A percentile compares a stretch with the other conserved stretches of the same genome.
phyloP scores from a whole-genome alignment of 1,140 invertebrate genomes.

The Drosophila nigromelanica region DNA sequence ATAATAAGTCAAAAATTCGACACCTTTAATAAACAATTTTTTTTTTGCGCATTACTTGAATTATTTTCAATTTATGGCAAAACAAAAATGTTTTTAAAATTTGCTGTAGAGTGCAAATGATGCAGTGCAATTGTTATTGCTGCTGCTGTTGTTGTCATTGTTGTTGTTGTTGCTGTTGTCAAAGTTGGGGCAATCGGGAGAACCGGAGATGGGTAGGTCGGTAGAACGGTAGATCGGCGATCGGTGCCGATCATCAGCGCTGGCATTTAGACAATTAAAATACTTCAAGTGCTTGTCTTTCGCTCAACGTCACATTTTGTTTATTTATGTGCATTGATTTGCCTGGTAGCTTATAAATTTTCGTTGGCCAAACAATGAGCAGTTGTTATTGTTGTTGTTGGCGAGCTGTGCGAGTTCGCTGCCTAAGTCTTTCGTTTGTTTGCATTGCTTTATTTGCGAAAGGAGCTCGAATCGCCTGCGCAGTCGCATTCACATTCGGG shows the following conservation, averaged over 20 bases:
- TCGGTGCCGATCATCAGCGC: conserved; percentile 64
- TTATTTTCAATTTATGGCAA: no score
- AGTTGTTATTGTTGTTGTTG: conserved; percentile 21
- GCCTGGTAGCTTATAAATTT: conserved; percentile 79
- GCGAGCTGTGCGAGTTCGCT: conserved; percentile 48
- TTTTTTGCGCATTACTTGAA: no score
- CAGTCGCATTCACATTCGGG: conserved; percentile 17
- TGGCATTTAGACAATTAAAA: conserved; percentile 84
- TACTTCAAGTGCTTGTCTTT: conserved; percentile 83
- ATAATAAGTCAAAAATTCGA: no score
- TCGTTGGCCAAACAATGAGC: conserved; percentile 65
- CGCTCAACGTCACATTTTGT: conserved; percentile 81
- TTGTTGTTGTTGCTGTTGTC: conserved; percentile 31
- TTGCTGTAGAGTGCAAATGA: conserved; percentile 12
- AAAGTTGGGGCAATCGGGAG: conserved; percentile 12
- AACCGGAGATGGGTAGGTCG: conserved; percentile 5
- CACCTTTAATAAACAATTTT: no score
- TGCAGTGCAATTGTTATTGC: conserved; percentile 32
- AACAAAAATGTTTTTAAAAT: neutral
- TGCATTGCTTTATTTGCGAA: conserved; percentile 66
- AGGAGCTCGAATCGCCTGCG: conserved; percentile 30
- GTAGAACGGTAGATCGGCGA: conserved; percentile 25
- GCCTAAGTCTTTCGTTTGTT: conserved; percentile 66
- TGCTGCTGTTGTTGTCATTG: conserved; percentile 19
- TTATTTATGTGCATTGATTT: conserved; percentile 81